These are phyloP conservation scores for Mimachlamys varia DNA, from an alignment of 2,888 invertebrate genomes.

Conservation along the genomic window DNA sequence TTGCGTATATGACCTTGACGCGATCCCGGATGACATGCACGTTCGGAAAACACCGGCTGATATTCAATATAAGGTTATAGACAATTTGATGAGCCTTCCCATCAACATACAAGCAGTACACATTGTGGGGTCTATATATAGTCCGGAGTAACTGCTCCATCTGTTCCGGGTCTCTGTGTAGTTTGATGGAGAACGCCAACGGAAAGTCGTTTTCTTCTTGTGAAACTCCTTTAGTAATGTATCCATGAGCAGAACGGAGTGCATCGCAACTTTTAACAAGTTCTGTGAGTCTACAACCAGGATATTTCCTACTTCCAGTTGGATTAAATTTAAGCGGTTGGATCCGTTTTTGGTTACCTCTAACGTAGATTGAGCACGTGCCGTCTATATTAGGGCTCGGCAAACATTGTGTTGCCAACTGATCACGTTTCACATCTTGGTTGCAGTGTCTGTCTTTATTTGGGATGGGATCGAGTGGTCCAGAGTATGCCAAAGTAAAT, in stretches of 20 bases:
- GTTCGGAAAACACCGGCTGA: slow-evolving; percentile 64
- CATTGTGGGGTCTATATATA: slow-evolving; percentile 73
- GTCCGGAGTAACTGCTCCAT: slow-evolving; percentile 66
- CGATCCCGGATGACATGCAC: slow-evolving; percentile 60
- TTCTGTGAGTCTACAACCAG: slow-evolving; percentile 36
- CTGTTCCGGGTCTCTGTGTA: slow-evolving; percentile 64
- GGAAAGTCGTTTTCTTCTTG: slow-evolving; percentile 63
- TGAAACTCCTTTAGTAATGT: slow-evolving; percentile 42
- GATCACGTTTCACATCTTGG: slow-evolving; percentile 15
- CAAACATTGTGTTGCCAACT: slow-evolving; percentile 45
- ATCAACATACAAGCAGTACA: slow-evolving; percentile 76
- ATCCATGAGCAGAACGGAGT: slow-evolving; percentile 52
- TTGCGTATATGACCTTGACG: slow-evolving; percentile 61
- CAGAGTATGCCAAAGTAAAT: not conserved
- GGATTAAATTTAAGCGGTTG: not conserved
- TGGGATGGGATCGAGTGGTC: not conserved
- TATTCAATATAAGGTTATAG: slow-evolving; percentile 53
- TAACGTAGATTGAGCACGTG: slow-evolving; percentile 44
- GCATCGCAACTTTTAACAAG: slow-evolving; percentile 53
- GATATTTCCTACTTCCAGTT: not conserved
- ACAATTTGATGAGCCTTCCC: slow-evolving; percentile 54
- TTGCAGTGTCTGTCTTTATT: not conserved
- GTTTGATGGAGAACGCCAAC: slow-evolving; percentile 65
- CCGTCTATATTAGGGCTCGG: slow-evolving; percentile 16
- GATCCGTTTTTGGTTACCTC: slow-evolving; percentile 39